phyloP scores from a whole-genome alignment of 2,113 vertebrate genomes.

The Ia io region DNA sequence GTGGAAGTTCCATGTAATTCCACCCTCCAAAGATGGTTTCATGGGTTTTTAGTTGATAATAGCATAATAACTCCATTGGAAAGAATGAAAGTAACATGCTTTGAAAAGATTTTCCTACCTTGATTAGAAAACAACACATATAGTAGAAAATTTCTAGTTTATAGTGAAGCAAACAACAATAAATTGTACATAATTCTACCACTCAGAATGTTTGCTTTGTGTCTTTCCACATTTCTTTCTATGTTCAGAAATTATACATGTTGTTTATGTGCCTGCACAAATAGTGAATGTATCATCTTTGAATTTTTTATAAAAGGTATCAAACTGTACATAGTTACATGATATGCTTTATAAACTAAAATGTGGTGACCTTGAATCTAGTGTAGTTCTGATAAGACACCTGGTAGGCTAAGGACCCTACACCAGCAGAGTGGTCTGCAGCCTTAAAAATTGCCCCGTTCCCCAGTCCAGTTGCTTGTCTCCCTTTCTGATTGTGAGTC shows the following conservation, averaged over 20 bases:
- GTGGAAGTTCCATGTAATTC: not conserved
- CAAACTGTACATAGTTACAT: not conserved
- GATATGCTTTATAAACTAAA: slow-evolving; percentile 19
- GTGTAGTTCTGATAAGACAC: too few relatives aligned
- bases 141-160: not conserved
- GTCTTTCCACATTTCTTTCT: not conserved
- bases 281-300: not conserved
- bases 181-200: not conserved
- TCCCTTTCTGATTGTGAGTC: too few relatives aligned
- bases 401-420: too few relatives aligned
- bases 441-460: too few relatives aligned
- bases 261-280: not conserved
- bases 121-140: not conserved
- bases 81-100: not conserved
- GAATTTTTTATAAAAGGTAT: not conserved
- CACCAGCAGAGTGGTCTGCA: too few relatives aligned
- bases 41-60: not conserved
- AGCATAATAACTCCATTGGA: not conserved
- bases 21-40: not conserved
- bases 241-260: not conserved
- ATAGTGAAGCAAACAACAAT: not conserved
- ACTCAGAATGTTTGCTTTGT: not conserved
- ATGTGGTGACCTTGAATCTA: not conserved
- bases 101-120: not conserved
- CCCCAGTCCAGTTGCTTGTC: too few relatives aligned